Base-by-base conservation (phyloP, 1,140 invertebrate genomes). In the Drosophila burlai region DNA sequence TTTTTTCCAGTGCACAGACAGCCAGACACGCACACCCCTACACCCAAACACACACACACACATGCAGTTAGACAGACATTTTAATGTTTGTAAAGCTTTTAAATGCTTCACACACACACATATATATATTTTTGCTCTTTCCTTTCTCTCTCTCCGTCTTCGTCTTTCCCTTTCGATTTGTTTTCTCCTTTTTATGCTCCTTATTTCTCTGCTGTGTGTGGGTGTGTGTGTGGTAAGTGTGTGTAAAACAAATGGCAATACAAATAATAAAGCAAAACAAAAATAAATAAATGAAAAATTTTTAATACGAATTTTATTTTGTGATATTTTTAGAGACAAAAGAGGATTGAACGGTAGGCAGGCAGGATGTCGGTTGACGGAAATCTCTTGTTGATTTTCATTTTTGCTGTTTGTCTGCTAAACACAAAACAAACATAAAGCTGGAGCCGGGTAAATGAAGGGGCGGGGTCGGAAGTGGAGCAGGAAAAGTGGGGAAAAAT, bases 11-110 rank as follows among this genome's bases (percentile, higher is more conserved):
- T 66, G 29, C 71, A 83, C 21, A 83, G 52, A 81, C 68, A 75
- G 43, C 58, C 54, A 61, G 42, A 66, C 79, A 54, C 45, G 64
- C 47, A 74, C 62, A 46, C 45, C 8, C 42, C 9, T 6, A 76
- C 46, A 13, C 42, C 26, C 26, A 4, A 1, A 45, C 40, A 29
- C 42, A 71, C 47, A 52, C 45, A 61, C 29, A 64, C 59, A 64
- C 26, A 21, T 29, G 57, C 83, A 87, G 83, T 87, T 83, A 87
- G 83, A 87, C 83, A 87, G 83, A 87, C 83, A 87, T 87, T 87
- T 87, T 87, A 87, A 87, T 87, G 80, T 87, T 87, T 87, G 83
- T 87, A 87, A 87, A 87, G 83, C 83, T 87, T 87, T 87, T 87
- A 87, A 87, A 87, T 87, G 80, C 80, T 78, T 76, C 76, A 83